Evolutionary conservation across 53 echinoderm and acorn worm species (phyloP), one percentile per base, ranked within the genome.

Genomic region (Mesocentrotus franciscanus): DNA sequence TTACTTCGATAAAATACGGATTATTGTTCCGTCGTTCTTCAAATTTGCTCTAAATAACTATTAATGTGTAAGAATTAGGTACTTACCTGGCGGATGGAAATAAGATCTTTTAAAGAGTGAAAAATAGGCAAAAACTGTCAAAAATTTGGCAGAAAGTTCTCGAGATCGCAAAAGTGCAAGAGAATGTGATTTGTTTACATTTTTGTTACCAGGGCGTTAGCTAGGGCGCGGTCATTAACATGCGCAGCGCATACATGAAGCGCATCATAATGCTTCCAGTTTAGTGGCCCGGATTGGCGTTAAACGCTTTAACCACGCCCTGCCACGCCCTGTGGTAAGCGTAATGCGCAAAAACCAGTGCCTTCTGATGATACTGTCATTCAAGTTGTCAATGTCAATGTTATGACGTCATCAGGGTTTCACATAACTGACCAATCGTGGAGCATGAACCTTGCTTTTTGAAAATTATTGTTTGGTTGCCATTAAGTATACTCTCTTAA

Each of bases 161-260:
- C 85, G 9, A 10, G 35, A 56, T 55, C 6, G 85, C 85, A 85
- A 85, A 85, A 20, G 9, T 85, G 85, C 85, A 85, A 42, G 85
- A 85, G 85, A 85, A 85, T 85, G 78, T 22, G 85, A 49, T 85
- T 85, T 87, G 87, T 87, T 58, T 87, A 87, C 87, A 58, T n/a
- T 12, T 22, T 22, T 55, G 76, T 76, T 76, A 33, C 84, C 84
- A 84, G 84, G 70, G 36, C 78, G 24, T 49, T 49, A 49, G 49
- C 49, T 49, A 49, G 49, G 49, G 49, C 49, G 49, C 6, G 6
- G 6, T 5, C 6, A 6, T 7, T 49, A 0, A 14, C 29, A 30
- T 2, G 32, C 32, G 74, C 32, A 30, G 29, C 32, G 74, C 14
- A 10, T 74, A 30, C 74, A 27, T 74, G 68, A 68, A 68, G 68